phyloP scores from a whole-genome alignment of 37 sponge, comb jelly and placozoan species.

The Eunapius fragilis region DNA sequence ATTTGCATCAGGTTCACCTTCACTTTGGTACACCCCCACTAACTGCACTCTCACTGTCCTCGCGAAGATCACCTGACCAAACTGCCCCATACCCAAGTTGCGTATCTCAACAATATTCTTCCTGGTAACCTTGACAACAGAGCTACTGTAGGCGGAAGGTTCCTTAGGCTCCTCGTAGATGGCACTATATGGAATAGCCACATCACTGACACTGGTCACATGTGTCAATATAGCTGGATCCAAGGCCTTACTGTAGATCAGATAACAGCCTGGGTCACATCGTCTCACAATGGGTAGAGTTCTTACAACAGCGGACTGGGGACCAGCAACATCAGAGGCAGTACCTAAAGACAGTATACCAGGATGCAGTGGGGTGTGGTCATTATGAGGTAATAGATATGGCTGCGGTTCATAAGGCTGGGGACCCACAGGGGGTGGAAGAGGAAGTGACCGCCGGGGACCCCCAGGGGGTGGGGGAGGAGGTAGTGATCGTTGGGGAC shows the following conservation, averaged over 20 bases:
- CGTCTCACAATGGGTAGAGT: too few species aligned
- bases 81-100: constrained; percentile 75
- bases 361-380: background rate
- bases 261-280: constrained; percentile 49
- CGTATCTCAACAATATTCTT: constrained; percentile 55
- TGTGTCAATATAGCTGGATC: constrained; percentile 54
- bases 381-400: background rate
- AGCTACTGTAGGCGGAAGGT: background rate
- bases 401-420: background rate
- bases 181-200: constrained; percentile 64
- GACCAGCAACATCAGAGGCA: background rate
- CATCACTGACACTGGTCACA: background rate
- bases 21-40: constrained; percentile 55
- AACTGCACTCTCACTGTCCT: constrained; percentile 51
- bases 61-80: constrained; percentile 76
- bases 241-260: constrained; percentile 72
- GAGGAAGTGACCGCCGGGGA: too few species aligned
- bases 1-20: constrained; percentile 42
- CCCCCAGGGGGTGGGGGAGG: too few species aligned
- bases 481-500: too few species aligned
- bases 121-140: constrained; percentile 34
- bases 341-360: background rate
- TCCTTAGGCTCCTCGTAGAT: constrained; percentile 59
- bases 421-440: too few species aligned
- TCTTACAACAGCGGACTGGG: background rate